These are phyloP conservation scores for Lampropteryx suffumata DNA, from an alignment of 2,888 invertebrate species.

Conservation along the genomic window DNA sequence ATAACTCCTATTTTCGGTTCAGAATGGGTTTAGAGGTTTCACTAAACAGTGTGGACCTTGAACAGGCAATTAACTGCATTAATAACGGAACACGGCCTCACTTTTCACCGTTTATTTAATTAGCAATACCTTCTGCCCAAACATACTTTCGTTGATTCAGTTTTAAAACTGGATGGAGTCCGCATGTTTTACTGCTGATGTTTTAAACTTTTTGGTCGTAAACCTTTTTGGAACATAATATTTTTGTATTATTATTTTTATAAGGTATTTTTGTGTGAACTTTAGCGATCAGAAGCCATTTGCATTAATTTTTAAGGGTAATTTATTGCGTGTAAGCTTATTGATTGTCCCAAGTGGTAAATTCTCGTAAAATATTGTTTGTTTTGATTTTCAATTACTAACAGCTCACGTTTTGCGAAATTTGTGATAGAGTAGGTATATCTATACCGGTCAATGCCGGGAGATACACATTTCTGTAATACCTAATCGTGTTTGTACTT, in stretches of 20 bases:
- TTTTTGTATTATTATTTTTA: neutral
- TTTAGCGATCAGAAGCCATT: no score
- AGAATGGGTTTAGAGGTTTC: neutral
- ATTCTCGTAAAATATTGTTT: no score
- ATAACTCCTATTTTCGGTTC: no score
- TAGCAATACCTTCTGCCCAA: constrained; percentile 14
- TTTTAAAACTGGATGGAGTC: constrained; percentile 14
- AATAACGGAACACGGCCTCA: constrained; percentile 49
- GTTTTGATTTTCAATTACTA: no score
- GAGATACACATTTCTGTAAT: no score
- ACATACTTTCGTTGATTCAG: constrained; percentile 5
- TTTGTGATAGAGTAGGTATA: no score
- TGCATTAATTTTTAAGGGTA: no score
- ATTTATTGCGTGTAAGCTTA: no score
- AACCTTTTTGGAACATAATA: neutral
- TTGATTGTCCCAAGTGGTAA: no score
- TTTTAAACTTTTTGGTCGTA: constrained; percentile 10
- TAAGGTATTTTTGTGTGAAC: neutral
- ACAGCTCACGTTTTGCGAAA: no score
- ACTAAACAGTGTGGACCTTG: constrained; percentile 16
- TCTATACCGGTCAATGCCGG: no score
- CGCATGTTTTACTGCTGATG: constrained; percentile 14
- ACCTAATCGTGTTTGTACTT: no score
- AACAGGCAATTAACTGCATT: constrained; percentile 46
- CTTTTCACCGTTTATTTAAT: constrained; percentile 39